Evolutionary conservation across 2,797 vertebrate genomes (phyloP), one percentile per base, ranked within the genome.

Genomic region (Clarias laeviceps): DNA sequence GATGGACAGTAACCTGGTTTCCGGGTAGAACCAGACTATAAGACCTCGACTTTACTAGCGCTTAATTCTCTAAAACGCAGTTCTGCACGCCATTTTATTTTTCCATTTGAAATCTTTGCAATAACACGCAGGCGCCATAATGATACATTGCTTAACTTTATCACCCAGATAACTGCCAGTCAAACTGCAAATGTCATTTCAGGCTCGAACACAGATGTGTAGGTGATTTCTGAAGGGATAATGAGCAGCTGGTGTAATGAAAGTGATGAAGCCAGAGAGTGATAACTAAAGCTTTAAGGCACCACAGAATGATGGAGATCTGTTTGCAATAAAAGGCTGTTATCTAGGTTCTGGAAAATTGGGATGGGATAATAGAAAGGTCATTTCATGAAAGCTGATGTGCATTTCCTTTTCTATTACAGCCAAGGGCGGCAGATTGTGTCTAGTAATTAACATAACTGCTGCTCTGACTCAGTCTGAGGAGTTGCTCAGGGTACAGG

Each of bases 261-360:
- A 56, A 64, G 54, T 57, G 61, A 84, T 66, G 45, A 82, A 79
- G 81, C 69, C 15, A 37, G 77, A 69, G 57, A 86, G 32, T n/a
- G 57, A 62, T 62, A 32, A 56, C 14, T 76, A 57, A 59, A 77
- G 27, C 74, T 29, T 22, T 34, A 12, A 40, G 59, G 59, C 57
- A n/a, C 20, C 56, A 34, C 32, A 32, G 73, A 45, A 64, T 34
- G 15, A 7, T 24, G 0, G 34, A 62, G 34, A 69, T 85, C 45
- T 74, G 83, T 83, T 82, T 54, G 61, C n/a, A 29, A 79, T 82
- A 86, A 86, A 87, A 37, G 69, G 57, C 65, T 79, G 70, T 83
- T 68, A 84, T 89, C 86, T 50, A 59, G 80, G 70, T 20, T 17
- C n/a, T 74, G 40, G 70, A 74, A 86, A 88, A 90, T 86, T 89